Base-by-base conservation (phyloP, 2,113 vertebrate genomes). In the Artemisiospiza belli region DNA sequence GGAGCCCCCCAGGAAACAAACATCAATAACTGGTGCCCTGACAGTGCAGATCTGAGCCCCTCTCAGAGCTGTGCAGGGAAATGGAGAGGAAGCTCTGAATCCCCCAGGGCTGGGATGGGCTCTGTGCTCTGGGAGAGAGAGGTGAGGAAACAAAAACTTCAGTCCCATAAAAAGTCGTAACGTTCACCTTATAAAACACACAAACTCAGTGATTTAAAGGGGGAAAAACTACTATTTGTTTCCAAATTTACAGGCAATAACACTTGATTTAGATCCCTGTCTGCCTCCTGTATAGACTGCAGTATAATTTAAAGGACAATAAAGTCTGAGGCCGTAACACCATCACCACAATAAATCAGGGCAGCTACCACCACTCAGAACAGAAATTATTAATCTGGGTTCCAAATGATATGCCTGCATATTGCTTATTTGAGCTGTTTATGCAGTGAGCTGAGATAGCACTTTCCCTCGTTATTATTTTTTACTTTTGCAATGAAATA, bases 301-400 rank as follows among this genome's bases (percentile, higher is more conserved):
- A 80, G 93, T 63, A 90, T 98, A 98, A 98, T 98, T 98, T 97
- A 98, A 96, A 97, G 97, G 98, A 98, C 97, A 96, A 98, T 98
- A 98, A 98, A 98, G 96, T 95, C 83, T 63, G 97, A 96, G 97
- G 96, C 97, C 96, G 51, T 97, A 92, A 73, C 92, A 95, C 94
- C 96, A 91, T 93, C 66, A 12, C 92, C 77, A 24, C 92, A 17
- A 83, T 98, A 98, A 98, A 98, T 98, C 97, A 97, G 95, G 78
- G 74, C 63, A 41, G 90, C 88, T 89, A 95, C 94, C 85, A 97
- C 96, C 92, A 93, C 95, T 97, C 90, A 68, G 90, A 96, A 37
- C 24, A 87, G 92, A 89, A 97, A 97, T 98, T 97, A 98, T 98
- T 97, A 96, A 97, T 98, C 97, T 96, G 83, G 77, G 90, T 93